A percentile compares a stretch with the other conserved stretches of the same genome.
phyloP scores from a whole-genome alignment of 2,797 vertebrate species.

The Peromyscus attwateri region DNA sequence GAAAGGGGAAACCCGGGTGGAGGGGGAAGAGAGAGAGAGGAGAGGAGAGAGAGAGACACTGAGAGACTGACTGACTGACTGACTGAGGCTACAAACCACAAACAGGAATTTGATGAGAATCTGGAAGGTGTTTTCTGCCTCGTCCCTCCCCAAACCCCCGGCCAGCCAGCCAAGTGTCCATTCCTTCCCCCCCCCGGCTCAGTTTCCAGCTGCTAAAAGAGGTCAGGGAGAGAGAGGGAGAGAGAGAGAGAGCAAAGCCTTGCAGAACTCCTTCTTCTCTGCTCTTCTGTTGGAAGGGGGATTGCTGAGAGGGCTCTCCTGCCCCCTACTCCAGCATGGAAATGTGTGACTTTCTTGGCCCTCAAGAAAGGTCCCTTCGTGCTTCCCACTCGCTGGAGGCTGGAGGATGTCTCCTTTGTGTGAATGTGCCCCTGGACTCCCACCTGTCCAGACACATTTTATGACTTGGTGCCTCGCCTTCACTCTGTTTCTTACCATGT shows the following conservation, averaged over 20 bases:
- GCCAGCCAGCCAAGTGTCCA: slow-evolving; percentile 83
- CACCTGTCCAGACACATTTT: slow-evolving; percentile 18
- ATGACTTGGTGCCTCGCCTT: background rate
- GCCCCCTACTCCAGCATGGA: slow-evolving; percentile 3
- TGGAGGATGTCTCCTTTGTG: background rate
- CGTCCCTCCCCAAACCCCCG: slow-evolving; percentile 80
- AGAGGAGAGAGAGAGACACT: background rate
- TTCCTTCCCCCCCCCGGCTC: slow-evolving; percentile 83
- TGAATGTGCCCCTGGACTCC: background rate
- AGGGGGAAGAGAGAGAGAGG: slow-evolving; percentile 61
- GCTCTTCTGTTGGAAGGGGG: slow-evolving; percentile 38
- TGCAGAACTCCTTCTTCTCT: slow-evolving; percentile 65
- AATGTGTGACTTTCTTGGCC: background rate
- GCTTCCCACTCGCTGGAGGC: background rate
- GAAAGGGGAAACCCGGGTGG: slow-evolving; percentile 33
- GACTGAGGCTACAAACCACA: slow-evolving; percentile 79
- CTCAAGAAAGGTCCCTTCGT: background rate
- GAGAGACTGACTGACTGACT: slow-evolving; percentile 22
- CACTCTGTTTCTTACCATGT: background rate
- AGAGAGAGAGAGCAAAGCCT: background rate
- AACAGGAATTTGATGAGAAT: slow-evolving; percentile 81
- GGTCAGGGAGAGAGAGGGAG: slow-evolving; percentile 65
- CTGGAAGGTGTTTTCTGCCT: slow-evolving; percentile 84
- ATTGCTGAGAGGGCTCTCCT: background rate
- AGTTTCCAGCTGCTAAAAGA: slow-evolving; percentile 82